Conservation (phyloP, 2,113 vertebrate genomes). For the Dendropsophus ebraccatus region DNA sequence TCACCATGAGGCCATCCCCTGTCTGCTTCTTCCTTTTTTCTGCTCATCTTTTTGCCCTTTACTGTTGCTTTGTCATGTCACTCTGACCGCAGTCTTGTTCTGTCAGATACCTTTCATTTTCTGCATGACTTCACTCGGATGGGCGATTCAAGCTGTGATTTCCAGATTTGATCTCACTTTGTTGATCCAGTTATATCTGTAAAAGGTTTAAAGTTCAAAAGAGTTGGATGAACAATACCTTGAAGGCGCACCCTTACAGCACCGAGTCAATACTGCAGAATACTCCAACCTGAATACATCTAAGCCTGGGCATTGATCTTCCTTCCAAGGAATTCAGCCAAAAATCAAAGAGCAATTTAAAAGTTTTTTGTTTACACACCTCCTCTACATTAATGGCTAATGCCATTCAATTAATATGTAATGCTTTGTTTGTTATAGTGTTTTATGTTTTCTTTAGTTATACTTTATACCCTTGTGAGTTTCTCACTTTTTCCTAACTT, state of each 20-base stretch:
- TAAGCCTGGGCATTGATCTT: conserved; percentile 44
- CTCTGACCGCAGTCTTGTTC: conserved; percentile 68
- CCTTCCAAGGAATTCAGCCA: conserved; percentile 22
- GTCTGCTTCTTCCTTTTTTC: conserved; percentile 47
- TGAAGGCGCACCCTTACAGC: conserved; percentile 63
- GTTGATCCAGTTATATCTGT: conserved; percentile 70
- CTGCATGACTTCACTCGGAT: conserved; percentile 75
- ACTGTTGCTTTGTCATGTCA: conserved; percentile 71
- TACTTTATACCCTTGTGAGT: not conserved
- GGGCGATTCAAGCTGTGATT: conserved; percentile 78
- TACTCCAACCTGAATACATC: conserved; percentile 23
- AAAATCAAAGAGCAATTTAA: conserved; percentile 39
- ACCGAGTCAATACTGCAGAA: conserved; percentile 44
- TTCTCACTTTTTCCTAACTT: no score
- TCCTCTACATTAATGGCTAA: not conserved
- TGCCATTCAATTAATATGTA: conserved; percentile 16
- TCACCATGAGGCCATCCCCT: conserved; percentile 64
- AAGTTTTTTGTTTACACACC: conserved; percentile 20
- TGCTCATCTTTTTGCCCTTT: conserved; percentile 68
- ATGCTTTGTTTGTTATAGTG: not conserved
- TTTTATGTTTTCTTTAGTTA: not conserved
- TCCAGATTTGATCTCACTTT: conserved; percentile 73
- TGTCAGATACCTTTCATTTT: conserved; percentile 77
- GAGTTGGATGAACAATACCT: conserved; percentile 69
- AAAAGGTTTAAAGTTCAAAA: conserved; percentile 77